Base-by-base conservation (phyloP, 2,888 invertebrate species). In the Charanyca ferruginea region DNA sequence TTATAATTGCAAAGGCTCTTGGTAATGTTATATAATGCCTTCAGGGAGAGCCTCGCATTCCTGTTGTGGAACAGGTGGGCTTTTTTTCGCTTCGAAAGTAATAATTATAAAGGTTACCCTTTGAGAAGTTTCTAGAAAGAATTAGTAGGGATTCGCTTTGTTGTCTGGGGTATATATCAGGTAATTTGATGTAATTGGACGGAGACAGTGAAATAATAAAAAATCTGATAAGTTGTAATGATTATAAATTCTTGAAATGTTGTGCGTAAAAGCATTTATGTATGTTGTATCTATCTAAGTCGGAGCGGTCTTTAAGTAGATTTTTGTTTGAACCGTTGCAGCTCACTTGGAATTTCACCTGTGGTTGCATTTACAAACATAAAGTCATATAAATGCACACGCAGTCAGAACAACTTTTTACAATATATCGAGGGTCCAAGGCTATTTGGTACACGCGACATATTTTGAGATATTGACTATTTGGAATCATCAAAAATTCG, bases 1-100 rank as follows among this genome's bases (percentile, higher is more conserved):
- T 79, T 79, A 73, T 81, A 83, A 79, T 75, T 71, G 71, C 65
- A 68, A 68, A 72, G 59, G 66, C 48, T 66, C 42, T 55, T 48
- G 44, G 55, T 77, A 74, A 67, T 61, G 55, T 66, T 65, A 35
- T 71, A 55, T 51, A 72, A 72, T 58, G 73, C 72, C 73, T 68
- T 57, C 61, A 62, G 83, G 66, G 41, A 35, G 54, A 47, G 44
- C 55, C 41, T 28, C 54, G n/a, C 20, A 48, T 58, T 66, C 47
- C 45, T 53, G 48, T 49, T 55, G 60, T 55, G 38, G 38, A 66
- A 61, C 57, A 62, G 52, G 64, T 75, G 49, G 42, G 25, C n/a
- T 41, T 68, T 60, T n/a, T 69, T 77, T 55, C 32, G 16, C 41
- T 25, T 25, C n/a, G 49, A 54, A 58, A 73, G 57, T 57, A 57